phyloP scores from a whole-genome alignment of 2,797 vertebrate species.

The Phrynocephalus forsythii region DNA sequence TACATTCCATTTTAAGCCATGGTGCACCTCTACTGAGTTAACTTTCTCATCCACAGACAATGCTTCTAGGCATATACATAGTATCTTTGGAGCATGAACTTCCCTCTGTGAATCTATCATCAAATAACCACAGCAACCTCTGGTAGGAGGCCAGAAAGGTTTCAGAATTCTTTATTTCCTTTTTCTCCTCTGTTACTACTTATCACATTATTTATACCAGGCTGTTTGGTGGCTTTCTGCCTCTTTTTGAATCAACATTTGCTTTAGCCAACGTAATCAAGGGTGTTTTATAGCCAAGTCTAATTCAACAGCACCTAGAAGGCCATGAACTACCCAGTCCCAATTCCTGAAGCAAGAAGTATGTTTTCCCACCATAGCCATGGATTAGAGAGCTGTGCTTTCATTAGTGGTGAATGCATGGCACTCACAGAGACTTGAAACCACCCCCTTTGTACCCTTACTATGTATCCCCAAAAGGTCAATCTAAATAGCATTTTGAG shows the following conservation, averaged over 20 bases:
- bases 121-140: background rate
- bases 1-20: background rate
- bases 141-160: background rate
- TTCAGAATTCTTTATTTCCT: background rate
- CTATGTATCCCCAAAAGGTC: background rate
- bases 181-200: background rate
- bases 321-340: background rate
- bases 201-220: background rate
- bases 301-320: background rate
- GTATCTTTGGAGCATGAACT: background rate
- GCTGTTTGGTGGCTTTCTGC: background rate
- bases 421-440: background rate
- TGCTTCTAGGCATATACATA: background rate
- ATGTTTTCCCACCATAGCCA: background rate
- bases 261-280: background rate
- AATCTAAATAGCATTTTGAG: background rate
- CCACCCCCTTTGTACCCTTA: background rate
- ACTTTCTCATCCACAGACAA: background rate
- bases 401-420: background rate
- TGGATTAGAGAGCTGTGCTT: background rate
- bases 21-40: background rate
- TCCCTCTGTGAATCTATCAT: background rate
- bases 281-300: background rate
- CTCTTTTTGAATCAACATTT: background rate
- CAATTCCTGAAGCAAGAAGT: background rate